phyloP scores from a whole-genome alignment of 2,113 vertebrate genomes.

The Cololabis saira region DNA sequence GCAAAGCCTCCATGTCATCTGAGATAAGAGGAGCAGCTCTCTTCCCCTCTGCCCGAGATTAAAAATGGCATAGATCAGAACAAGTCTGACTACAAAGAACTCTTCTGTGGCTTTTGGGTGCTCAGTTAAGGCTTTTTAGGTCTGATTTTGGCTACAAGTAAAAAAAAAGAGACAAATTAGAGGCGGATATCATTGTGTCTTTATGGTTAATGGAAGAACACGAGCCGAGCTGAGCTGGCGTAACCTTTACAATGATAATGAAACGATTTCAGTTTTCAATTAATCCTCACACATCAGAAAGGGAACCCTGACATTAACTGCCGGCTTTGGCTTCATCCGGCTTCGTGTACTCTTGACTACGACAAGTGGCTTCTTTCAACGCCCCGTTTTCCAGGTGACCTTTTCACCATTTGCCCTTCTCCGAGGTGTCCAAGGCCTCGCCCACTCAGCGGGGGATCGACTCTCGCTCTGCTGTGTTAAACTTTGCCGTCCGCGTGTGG shows the following conservation, averaged over 20 bases:
- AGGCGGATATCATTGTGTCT: constrained; percentile 19
- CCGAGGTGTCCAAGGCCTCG: constrained; percentile 9
- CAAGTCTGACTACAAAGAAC: constrained; percentile 72
- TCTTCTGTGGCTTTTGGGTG: constrained; percentile 61
- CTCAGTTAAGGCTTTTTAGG: constrained; percentile 64
- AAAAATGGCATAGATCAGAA: constrained; percentile 66
- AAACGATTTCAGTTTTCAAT: not conserved
- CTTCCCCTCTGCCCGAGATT: constrained; percentile 63
- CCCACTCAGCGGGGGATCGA: constrained; percentile 55
- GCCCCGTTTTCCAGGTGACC: constrained; percentile 59
- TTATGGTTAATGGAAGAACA: too few relatives aligned
- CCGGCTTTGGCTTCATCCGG: constrained; percentile 37
- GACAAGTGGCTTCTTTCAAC: constrained; percentile 47
- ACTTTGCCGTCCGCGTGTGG: constrained; percentile 27
- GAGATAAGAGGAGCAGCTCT: constrained; percentile 67
- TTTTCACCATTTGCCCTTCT: constrained; percentile 45
- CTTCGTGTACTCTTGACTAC: constrained; percentile 30
- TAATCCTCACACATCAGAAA: constrained; percentile 55
- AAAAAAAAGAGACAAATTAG: constrained; percentile 54
- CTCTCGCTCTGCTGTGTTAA: constrained; percentile 59
- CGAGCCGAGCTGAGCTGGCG: too few relatives aligned
- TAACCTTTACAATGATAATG: constrained; percentile 62
- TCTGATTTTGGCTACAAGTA: constrained; percentile 54
- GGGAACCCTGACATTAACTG: constrained; percentile 66
- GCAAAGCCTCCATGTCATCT: constrained; percentile 71